These are phyloP conservation scores for Fukomys damarensis DNA, from an alignment of 2,113 vertebrate species.

Conservation along the genomic window DNA sequence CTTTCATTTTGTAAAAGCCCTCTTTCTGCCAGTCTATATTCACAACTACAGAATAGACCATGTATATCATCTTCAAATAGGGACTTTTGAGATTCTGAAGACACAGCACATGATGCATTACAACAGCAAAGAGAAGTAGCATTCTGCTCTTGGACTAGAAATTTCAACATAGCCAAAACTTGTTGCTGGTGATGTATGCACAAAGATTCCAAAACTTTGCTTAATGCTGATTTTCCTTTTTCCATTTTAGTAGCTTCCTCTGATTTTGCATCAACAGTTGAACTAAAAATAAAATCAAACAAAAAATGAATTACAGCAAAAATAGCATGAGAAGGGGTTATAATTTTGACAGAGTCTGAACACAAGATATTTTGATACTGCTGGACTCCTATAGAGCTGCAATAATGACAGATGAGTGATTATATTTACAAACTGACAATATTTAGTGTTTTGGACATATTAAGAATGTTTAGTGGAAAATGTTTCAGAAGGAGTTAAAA, in stretches of 20 bases:
- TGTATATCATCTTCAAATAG: slow-evolving; percentile 83
- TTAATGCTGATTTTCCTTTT: slow-evolving; percentile 90
- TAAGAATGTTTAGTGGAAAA: slow-evolving; percentile 65
- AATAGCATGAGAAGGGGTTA: slow-evolving; percentile 81
- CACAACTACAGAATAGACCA: slow-evolving; percentile 86
- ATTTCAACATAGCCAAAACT: slow-evolving; percentile 91
- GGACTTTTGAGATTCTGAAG: slow-evolving; percentile 84
- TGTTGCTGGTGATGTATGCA: slow-evolving; percentile 91
- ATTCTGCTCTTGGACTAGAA: slow-evolving; percentile 88
- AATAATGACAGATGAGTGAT: slow-evolving; percentile 50
- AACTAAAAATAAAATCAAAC: slow-evolving; percentile 92
- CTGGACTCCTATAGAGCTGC: slow-evolving; percentile 51
- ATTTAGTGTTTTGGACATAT: slow-evolving; percentile 51
- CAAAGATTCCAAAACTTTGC: slow-evolving; percentile 90
- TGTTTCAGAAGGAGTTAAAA: slow-evolving; percentile 63
- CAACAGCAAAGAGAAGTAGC: slow-evolving; percentile 84
- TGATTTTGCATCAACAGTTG: slow-evolving; percentile 90
- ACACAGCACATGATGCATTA: slow-evolving; percentile 80
- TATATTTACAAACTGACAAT: slow-evolving; percentile 48
- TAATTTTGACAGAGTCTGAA: slow-evolving; percentile 81
- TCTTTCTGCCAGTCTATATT: slow-evolving; percentile 86
- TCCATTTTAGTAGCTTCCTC: slow-evolving; percentile 90
- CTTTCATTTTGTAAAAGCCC: slow-evolving; percentile 88
- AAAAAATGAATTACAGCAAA: slow-evolving; percentile 91
- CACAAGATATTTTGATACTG: slow-evolving; percentile 72